A percentile compares a stretch with the other conserved stretches of the same genome.
Conservation (phyloP, 37 sponge, comb jelly and placozoan species). For the Tethya wilhelma region DNA sequence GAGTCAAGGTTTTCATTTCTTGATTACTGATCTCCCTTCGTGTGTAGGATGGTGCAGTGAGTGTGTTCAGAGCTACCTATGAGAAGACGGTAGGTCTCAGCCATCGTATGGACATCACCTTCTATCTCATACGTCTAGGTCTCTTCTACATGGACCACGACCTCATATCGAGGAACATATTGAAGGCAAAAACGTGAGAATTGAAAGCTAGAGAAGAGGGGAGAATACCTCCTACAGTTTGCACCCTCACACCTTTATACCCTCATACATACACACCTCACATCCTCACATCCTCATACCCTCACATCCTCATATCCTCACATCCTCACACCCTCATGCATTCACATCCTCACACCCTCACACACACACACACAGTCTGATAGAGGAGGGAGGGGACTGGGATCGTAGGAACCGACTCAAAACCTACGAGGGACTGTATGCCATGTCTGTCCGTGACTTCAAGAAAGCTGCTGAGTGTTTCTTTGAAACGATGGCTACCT, state of each 20-base stretch:
- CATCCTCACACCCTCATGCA: too few relatives aligned
- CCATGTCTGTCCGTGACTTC: conserved; percentile 91
- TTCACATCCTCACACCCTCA: too few relatives aligned
- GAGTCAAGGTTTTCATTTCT: not conserved
- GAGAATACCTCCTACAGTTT: too few relatives aligned
- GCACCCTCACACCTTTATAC: too few relatives aligned
- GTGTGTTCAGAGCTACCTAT: conserved; percentile 40
- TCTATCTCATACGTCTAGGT: conserved; percentile 90
- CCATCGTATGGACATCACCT: conserved; percentile 91
- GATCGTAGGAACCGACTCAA: conserved; percentile 95
- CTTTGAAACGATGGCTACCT: conserved; percentile 97
- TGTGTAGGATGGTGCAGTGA: conserved; percentile 48
- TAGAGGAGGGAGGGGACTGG: conserved; percentile 99
- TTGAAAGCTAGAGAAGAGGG: too few relatives aligned
- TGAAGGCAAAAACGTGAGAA: conserved; percentile 89
- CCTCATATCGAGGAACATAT: conserved; percentile 84
- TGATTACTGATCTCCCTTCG: not conserved
- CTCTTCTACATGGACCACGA: conserved; percentile 96
- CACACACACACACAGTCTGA: too few relatives aligned
- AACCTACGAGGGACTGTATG: conserved; percentile 92
- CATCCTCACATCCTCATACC: too few relatives aligned
- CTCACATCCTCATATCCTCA: too few relatives aligned
- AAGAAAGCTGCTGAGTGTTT: conserved; percentile 86
- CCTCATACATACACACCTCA: too few relatives aligned
- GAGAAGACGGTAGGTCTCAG: conserved; percentile 92